Percentiles rank a stretch among this genome's conserved stretches.
Evolutionary conservation across 1,140 invertebrate species (phyloP).

Genomic region (Drosophila parabipectinata): DNA sequence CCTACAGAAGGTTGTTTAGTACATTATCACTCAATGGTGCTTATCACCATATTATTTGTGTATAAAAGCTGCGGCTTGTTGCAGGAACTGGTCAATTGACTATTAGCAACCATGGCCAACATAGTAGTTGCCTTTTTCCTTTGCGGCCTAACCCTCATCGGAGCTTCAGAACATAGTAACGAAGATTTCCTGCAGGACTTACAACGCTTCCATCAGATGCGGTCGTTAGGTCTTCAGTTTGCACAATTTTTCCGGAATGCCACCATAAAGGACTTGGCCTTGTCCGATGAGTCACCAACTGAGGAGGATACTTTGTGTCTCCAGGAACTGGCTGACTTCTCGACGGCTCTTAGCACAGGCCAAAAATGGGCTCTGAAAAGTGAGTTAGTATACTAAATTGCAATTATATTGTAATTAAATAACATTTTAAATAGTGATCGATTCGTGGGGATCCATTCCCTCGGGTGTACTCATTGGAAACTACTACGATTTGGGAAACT

Average conservation of each 20-base stretch:
- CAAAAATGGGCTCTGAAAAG: slow-evolving; percentile 28
- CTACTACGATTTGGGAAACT: slow-evolving; percentile 60
- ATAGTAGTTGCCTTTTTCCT: neutral
- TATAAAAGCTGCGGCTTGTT: neutral
- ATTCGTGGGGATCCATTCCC: slow-evolving; percentile 50
- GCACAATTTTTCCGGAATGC: slow-evolving; percentile 19
- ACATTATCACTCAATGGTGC: neutral
- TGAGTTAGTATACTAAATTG: neutral
- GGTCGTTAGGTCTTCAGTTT: slow-evolving; percentile 26
- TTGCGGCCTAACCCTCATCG: neutral
- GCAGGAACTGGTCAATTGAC: neutral
- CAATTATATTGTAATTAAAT: no score
- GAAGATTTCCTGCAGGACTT: neutral
- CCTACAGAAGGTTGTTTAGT: neutral
- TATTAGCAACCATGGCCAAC: slow-evolving; percentile 13
- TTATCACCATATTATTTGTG: slow-evolving; percentile 6
- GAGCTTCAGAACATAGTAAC: neutral
- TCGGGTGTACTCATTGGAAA: slow-evolving; percentile 18
- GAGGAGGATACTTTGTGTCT: slow-evolving; percentile 7
- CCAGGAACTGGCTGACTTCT: neutral
- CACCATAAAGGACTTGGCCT: slow-evolving; percentile 3
- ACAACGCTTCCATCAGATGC: slow-evolving; percentile 2
- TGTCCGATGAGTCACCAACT: neutral
- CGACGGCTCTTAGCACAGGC: neutral
- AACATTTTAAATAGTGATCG: slow-evolving; percentile 43